These are phyloP conservation scores for Caenorhabditis macrosperma DNA, from an alignment of 2,888 invertebrate species.

Conservation along the genomic window DNA sequence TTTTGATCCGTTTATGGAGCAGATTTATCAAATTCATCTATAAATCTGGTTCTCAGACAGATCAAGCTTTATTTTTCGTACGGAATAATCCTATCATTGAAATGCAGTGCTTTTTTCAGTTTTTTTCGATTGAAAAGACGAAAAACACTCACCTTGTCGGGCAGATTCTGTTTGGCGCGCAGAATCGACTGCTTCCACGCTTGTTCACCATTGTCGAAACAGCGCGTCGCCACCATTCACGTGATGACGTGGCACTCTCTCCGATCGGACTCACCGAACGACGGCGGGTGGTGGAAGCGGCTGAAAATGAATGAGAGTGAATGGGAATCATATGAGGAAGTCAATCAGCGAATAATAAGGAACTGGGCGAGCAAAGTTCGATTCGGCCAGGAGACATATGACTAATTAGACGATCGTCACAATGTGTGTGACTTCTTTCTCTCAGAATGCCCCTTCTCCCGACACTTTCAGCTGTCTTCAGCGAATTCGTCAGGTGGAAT, in stretches of 20 bases:
- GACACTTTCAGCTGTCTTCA: constrained; percentile 1
- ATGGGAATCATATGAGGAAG: background rate
- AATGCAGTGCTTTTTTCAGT: background rate
- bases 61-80: no score
- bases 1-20: no score
- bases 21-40: no score
- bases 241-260: background rate
- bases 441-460: background rate
- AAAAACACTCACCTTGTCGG: constrained; percentile 29
- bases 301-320: background rate
- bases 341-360: background rate
- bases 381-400: no score
- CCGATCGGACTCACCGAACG: background rate
- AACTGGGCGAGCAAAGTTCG: no score
- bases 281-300: no score
- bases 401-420: background rate
- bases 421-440: background rate
- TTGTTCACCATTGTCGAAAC: constrained; percentile 31
- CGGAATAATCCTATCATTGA: no score
- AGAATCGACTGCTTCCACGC: constrained; percentile 49
- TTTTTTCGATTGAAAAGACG: background rate
- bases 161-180: constrained; percentile 30
- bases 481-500: background rate
- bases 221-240: constrained; percentile 39
- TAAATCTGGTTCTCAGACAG: no score